Conservation (phyloP, 2,797 vertebrate species). For the Gadopsis bispinosus region DNA sequence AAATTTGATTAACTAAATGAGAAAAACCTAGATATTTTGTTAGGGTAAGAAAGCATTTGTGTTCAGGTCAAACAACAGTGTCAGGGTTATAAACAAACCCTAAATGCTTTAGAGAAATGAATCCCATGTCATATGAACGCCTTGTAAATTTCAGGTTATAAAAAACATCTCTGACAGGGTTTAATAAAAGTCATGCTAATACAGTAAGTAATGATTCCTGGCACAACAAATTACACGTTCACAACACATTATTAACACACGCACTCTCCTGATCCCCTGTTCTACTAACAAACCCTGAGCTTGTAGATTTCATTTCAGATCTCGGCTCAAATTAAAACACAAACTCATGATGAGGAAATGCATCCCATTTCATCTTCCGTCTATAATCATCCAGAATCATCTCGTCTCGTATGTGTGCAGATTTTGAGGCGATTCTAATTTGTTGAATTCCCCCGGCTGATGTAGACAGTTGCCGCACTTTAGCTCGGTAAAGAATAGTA, state of each 20-base stretch:
- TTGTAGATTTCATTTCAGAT: background rate
- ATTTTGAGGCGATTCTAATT: background rate
- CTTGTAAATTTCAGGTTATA: background rate
- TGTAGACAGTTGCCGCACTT: constrained; percentile 6
- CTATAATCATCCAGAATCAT: background rate
- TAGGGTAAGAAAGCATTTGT: background rate
- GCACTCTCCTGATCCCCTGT: background rate
- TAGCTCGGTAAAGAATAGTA: constrained; percentile 8
- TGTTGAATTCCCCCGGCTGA: constrained; percentile 11
- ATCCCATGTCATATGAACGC: background rate
- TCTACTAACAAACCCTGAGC: constrained; percentile 1
- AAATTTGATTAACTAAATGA: background rate
- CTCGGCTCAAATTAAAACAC: background rate
- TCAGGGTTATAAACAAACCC: background rate
- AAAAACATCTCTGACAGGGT: background rate
- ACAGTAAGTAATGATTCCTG: constrained; percentile 17
- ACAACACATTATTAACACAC: constrained; percentile 9
- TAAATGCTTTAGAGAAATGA: background rate
- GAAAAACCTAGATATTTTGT: background rate
- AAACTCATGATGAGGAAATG: background rate
- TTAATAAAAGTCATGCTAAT: constrained; percentile 11
- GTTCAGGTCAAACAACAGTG: background rate
- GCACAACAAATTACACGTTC: constrained; percentile 9
- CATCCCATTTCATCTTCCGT: background rate
- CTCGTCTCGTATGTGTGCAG: background rate